Conservation (phyloP, 2,888 invertebrate genomes). For the Apoderus coryli region DNA sequence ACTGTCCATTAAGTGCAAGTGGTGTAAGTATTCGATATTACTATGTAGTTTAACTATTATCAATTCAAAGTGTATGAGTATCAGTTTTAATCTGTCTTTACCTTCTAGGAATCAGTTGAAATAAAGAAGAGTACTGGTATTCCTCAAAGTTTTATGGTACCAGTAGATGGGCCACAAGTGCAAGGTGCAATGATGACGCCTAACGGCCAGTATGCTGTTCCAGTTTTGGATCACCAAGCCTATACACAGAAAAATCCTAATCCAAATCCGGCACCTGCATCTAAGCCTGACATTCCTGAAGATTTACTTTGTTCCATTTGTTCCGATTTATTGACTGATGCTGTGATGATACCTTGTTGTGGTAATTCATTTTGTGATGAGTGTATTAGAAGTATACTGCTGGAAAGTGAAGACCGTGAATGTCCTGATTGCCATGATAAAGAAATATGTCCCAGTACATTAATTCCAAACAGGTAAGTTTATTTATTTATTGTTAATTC, state of each 20-base stretch:
- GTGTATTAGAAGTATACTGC: slow-evolving; percentile 78
- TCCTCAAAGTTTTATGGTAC: slow-evolving; percentile 89
- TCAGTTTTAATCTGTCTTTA: neutral
- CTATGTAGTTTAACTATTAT: neutral
- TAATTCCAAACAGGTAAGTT: slow-evolving; percentile 62
- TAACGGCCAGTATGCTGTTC: slow-evolving; percentile 76
- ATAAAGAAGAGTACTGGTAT: slow-evolving; percentile 94
- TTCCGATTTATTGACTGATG: slow-evolving; percentile 82
- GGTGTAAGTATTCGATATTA: neutral
- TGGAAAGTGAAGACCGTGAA: slow-evolving; percentile 89
- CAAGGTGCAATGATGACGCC: slow-evolving; percentile 88
- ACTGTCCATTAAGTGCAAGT: slow-evolving; percentile 64
- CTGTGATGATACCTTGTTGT: slow-evolving; percentile 96
- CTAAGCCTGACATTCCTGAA: slow-evolving; percentile 68
- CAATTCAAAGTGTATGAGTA: neutral
- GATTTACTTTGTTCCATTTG: slow-evolving; percentile 88
- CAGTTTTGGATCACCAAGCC: slow-evolving; percentile 76
- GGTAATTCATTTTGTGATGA: slow-evolving; percentile 96
- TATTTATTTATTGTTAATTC: slow-evolving; percentile 1
- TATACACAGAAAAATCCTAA: slow-evolving; percentile 41
- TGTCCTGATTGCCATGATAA: slow-evolving; percentile 91
- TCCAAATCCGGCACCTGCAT: slow-evolving; percentile 37
- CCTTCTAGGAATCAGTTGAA: slow-evolving; percentile 49
- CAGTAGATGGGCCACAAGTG: slow-evolving; percentile 76
- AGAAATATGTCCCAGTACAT: slow-evolving; percentile 80